Base-by-base conservation (phyloP, 2,113 vertebrate genomes). In the Stegostoma tigrinum region DNA sequence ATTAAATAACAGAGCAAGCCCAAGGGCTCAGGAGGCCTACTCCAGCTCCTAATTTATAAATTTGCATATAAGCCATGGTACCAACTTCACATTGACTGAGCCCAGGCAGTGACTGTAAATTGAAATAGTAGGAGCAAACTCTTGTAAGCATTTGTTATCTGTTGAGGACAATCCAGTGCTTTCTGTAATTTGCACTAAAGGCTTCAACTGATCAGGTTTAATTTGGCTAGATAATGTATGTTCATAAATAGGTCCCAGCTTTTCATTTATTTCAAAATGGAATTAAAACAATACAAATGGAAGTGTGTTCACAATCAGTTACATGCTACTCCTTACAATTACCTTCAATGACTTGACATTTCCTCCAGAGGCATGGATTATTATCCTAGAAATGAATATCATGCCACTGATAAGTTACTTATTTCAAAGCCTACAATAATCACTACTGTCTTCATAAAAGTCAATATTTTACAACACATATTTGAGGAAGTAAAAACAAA, bases 391-490 rank as follows among this genome's bases (percentile, higher is more conserved):
- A 38, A 67, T 38, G n/a, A 66, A 93, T 91, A 66, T 64, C 14
- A 19, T 91, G 24, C 30, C 34, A 38, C 66, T 34, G 61, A 38
- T 93, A 93, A 93, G 34, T 93, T 67, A 66, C n/a, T 66, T 38
- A 93, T 93, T 93, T 21, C 34, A 67, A 66, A 93, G 61, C 19
- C 89, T 21, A 17, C 55, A n/a, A 61, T 90, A 61, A 64, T 61
- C 52, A 34, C 87, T 55, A 34, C 17, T 93, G n/a, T 66, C 89
- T 2, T 45, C 89, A 93, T 66, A 93, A 93, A 66, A 19, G 89
- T 67, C 61, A 93, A 93, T 93, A 1, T 93, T 93, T 93, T 67
- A 93, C 89, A 90, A 61, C 52, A 93, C 66, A n/a, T n/a, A 91
- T 61, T 42, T 93, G 61, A 90, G 34, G 52, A 64, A 90, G 34